A percentile compares a stretch with the other conserved stretches of the same genome.
Evolutionary conservation across 1,140 invertebrate species (phyloP).

Genomic region (Pantala flavescens): DNA sequence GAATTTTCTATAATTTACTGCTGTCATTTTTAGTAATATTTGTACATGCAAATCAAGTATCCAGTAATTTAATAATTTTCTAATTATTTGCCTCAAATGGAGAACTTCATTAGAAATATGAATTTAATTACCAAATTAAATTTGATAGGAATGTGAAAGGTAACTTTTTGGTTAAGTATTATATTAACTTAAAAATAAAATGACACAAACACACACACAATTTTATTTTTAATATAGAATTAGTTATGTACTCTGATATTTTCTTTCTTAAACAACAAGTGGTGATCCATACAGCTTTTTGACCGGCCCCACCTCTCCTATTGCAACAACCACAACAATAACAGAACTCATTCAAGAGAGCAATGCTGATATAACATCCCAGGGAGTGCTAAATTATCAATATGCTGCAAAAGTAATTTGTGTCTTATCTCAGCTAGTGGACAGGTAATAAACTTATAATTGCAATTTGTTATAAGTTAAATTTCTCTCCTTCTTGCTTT

Average conservation of each 20-base stretch:
- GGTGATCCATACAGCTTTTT: conserved; percentile 74
- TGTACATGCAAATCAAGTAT: no score
- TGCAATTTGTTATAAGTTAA: background rate
- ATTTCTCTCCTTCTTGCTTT: background rate
- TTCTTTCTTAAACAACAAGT: conserved; percentile 36
- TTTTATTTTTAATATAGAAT: background rate
- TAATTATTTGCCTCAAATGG: no score
- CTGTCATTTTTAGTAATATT: no score
- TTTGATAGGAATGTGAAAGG: no score
- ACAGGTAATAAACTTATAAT: conserved; percentile 39
- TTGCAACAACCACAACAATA: conserved; percentile 43
- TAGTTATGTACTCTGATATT: background rate
- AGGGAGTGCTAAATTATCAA: conserved; percentile 63
- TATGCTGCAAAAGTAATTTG: conserved; percentile 79
- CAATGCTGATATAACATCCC: conserved; percentile 45
- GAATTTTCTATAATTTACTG: no score
- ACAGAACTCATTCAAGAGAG: conserved; percentile 55
- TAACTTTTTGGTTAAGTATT: no score
- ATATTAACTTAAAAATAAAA: no score
- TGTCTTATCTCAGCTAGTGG: conserved; percentile 73
- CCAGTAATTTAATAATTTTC: no score
- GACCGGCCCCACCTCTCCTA: conserved; percentile 47
- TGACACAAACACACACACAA: no score
- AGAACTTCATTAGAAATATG: no score
- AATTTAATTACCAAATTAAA: no score